These are phyloP conservation scores for Neoascia interrupta DNA, from an alignment of 2,888 invertebrate species.

Conservation along the genomic window DNA sequence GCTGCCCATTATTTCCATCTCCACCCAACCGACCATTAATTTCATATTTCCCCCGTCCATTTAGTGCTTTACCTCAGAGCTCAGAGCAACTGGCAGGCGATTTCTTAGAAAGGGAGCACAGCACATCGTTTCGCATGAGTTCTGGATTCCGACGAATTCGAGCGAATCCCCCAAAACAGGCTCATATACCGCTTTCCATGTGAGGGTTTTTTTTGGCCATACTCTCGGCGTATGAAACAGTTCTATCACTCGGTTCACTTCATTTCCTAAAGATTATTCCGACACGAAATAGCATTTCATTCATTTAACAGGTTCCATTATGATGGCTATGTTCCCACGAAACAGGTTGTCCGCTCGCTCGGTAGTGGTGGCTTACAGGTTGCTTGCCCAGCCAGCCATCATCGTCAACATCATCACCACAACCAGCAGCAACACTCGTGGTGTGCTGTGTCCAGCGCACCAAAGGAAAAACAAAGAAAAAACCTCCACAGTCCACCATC, in stretches of 20 bases:
- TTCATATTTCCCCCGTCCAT: constrained; percentile 62
- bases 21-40: constrained; percentile 52
- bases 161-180: constrained; percentile 41
- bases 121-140: constrained; percentile 67
- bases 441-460: constrained; percentile 44
- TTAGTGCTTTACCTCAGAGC: not conserved
- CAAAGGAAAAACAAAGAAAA: constrained; percentile 22
- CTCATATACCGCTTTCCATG: constrained; percentile 45
- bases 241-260: constrained; percentile 67
- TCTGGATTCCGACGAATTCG: constrained; percentile 59
- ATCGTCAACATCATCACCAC: constrained; percentile 44
- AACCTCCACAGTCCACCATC: constrained; percentile 10
- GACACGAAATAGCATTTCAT: constrained; percentile 78
- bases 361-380: constrained; percentile 64
- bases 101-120: constrained; percentile 58
- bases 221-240: constrained; percentile 25
- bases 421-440: not conserved
- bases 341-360: constrained; percentile 76
- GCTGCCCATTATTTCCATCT: not conserved
- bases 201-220: constrained; percentile 32
- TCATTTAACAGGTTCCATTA: constrained; percentile 80
- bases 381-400: constrained; percentile 56
- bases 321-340: constrained; percentile 80
- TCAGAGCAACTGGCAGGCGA: constrained; percentile 33
- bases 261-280: constrained; percentile 69